phyloP scores from a whole-genome alignment of 2,888 invertebrate genomes.

The Abrostola triplasia region DNA sequence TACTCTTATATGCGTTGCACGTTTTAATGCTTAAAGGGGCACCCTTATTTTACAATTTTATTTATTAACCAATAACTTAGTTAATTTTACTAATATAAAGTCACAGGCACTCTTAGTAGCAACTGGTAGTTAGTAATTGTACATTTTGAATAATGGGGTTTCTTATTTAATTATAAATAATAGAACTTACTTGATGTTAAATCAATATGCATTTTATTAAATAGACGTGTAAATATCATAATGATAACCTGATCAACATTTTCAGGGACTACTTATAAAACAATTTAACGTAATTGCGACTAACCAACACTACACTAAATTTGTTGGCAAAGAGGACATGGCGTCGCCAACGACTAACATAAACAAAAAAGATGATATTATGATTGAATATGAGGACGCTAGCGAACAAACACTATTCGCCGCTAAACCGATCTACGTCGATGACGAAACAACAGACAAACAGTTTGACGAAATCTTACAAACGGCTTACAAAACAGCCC shows the following conservation, averaged over 20 bases:
- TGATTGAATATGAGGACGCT: slow-evolving; percentile 81
- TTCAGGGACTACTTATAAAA: slow-evolving; percentile 86
- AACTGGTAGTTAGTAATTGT: slow-evolving; percentile 36
- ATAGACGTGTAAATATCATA: slow-evolving; percentile 23
- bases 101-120: slow-evolving; percentile 36
- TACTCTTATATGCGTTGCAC: slow-evolving; percentile 34
- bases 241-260: slow-evolving; percentile 61
- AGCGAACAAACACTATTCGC: slow-evolving; percentile 73
- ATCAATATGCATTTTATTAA: slow-evolving; percentile 15
- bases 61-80: slow-evolving; percentile 26
- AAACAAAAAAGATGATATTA: slow-evolving; percentile 71
- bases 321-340: slow-evolving; percentile 68
- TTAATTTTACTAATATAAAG: slow-evolving; percentile 20
- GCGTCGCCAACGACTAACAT: slow-evolving; percentile 74
- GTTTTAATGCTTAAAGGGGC: slow-evolving; percentile 46
- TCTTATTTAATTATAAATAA: slow-evolving; percentile 29
- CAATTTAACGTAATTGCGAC: slow-evolving; percentile 83
- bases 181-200: slow-evolving; percentile 6
- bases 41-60: slow-evolving; percentile 20
- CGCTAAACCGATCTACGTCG: slow-evolving; percentile 74
- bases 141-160: slow-evolving; percentile 26
- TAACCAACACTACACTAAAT: slow-evolving; percentile 79
- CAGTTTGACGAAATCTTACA: slow-evolving; percentile 81
- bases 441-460: slow-evolving; percentile 80
- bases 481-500: slow-evolving; percentile 68